phyloP scores from a whole-genome alignment of 1,140 invertebrate species.

The Helicorthomorpha holstii region DNA sequence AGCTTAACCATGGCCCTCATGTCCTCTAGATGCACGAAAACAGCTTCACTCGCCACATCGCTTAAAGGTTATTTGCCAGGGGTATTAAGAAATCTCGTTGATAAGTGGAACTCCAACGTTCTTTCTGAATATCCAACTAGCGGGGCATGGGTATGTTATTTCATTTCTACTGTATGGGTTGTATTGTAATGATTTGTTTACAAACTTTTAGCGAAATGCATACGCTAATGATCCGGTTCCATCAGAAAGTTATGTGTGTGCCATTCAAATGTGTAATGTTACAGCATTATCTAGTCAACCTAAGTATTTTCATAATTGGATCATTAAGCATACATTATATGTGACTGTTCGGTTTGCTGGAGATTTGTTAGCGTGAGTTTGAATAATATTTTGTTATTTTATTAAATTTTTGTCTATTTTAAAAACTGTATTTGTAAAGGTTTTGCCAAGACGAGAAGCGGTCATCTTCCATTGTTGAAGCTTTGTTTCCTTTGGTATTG shows the following conservation, averaged over 20 bases:
- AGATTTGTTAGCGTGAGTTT: conserved; percentile 41
- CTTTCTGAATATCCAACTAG: conserved; percentile 31
- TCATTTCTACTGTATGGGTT: too few relatives aligned
- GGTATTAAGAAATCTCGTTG: conserved; percentile 28
- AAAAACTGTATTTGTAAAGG: conserved; percentile 11
- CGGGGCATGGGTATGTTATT: conserved; percentile 24
- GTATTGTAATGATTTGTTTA: too few relatives aligned
- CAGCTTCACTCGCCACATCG: conserved; percentile 30
- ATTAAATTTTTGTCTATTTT: background rate
- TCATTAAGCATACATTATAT: conserved; percentile 45
- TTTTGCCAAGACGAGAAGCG: conserved; percentile 32
- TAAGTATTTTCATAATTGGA: conserved; percentile 43
- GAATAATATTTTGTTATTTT: background rate
- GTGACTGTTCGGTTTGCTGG: conserved; percentile 46
- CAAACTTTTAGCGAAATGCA: conserved; percentile 37
- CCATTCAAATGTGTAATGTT: conserved; percentile 28
- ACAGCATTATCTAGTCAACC: conserved; percentile 36
- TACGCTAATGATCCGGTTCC: conserved; percentile 63
- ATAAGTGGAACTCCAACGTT: conserved; percentile 41
- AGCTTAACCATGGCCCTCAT: conserved; percentile 37
- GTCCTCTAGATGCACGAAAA: conserved; percentile 31
- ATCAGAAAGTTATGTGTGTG: conserved; percentile 56
- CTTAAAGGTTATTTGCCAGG: conserved; percentile 23
- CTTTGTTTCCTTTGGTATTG: conserved; percentile 52
- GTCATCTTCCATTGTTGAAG: conserved; percentile 30